Evolutionary conservation across 2,113 vertebrate species (phyloP).

Genomic region (Caracal caracal): DNA sequence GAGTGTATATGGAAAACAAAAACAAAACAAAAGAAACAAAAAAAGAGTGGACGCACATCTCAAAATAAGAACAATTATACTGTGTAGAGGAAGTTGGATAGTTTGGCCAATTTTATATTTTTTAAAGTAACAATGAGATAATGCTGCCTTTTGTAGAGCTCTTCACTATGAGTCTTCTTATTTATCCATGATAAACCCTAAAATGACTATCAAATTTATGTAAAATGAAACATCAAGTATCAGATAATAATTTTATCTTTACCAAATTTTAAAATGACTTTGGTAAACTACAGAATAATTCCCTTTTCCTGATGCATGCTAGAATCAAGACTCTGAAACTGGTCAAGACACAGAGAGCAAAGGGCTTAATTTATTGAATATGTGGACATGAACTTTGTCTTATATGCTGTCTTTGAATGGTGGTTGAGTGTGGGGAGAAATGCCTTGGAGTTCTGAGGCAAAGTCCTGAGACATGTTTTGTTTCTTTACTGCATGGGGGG

Average conservation of each 20-base stretch:
- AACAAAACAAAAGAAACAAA: too few species aligned
- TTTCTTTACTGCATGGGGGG: conserved; percentile 24
- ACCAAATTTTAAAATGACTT: neutral
- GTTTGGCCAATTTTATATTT: neutral
- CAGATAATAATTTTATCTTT: neutral
- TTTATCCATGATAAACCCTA: neutral
- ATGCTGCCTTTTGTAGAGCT: neutral
- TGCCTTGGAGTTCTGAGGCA: neutral
- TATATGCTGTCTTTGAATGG: neutral
- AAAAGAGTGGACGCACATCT: neutral
- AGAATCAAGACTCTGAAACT: neutral
- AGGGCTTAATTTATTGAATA: neutral
- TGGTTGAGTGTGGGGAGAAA: neutral
- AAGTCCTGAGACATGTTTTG: neutral
- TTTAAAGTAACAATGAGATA: neutral
- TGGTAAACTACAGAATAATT: neutral
- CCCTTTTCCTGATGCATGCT: neutral
- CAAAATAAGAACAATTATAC: neutral
- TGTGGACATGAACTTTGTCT: neutral
- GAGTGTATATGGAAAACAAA: neutral
- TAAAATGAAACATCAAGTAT: neutral
- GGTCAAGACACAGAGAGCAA: neutral
- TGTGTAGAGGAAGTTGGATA: neutral
- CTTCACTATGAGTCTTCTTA: neutral
- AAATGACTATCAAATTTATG: neutral